phyloP scores from a whole-genome alignment of 2,113 vertebrate genomes.

The Clarias magur region DNA sequence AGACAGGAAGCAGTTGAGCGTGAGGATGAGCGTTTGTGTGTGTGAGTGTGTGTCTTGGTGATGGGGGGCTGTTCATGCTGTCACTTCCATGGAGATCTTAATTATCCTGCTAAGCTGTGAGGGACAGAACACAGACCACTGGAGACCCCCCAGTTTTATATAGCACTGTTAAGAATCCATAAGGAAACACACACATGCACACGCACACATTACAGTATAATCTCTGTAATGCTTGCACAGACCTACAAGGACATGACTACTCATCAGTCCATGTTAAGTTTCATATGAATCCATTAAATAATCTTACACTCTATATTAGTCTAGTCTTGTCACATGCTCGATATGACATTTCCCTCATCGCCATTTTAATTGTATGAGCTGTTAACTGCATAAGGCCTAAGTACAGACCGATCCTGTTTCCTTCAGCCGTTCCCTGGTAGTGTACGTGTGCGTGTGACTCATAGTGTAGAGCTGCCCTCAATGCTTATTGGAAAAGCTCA shows the following conservation, averaged over 20 bases:
- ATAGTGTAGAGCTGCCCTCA: slow-evolving; percentile 41
- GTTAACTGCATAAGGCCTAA: slow-evolving; percentile 16
- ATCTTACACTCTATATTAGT: background rate
- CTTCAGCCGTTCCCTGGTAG: slow-evolving; percentile 14
- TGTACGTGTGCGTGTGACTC: slow-evolving; percentile 28
- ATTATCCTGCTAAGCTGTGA: slow-evolving; percentile 67
- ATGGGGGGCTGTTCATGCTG: slow-evolving; percentile 66
- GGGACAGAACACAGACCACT: slow-evolving; percentile 55
- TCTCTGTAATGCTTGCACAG: slow-evolving; percentile 3
- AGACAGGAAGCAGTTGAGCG: slow-evolving; percentile 73
- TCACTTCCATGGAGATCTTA: slow-evolving; percentile 72
- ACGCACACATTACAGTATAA: background rate
- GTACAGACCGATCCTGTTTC: background rate
- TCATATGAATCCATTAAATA: background rate
- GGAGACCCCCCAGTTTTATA: slow-evolving; percentile 56
- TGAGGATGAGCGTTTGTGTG: slow-evolving; percentile 35
- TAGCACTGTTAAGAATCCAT: slow-evolving; percentile 26
- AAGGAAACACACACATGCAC: slow-evolving; percentile 22
- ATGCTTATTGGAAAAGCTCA: slow-evolving; percentile 50
- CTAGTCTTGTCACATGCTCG: background rate
- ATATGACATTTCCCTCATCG: slow-evolving; percentile 10
- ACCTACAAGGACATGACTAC: background rate
- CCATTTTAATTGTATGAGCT: slow-evolving; percentile 41
- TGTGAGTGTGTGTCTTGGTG: slow-evolving; percentile 46
- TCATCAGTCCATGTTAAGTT: slow-evolving; percentile 10